Evolutionary conservation across 2,888 invertebrate species (phyloP).

Genomic region (Embidobia sp.): DNA sequence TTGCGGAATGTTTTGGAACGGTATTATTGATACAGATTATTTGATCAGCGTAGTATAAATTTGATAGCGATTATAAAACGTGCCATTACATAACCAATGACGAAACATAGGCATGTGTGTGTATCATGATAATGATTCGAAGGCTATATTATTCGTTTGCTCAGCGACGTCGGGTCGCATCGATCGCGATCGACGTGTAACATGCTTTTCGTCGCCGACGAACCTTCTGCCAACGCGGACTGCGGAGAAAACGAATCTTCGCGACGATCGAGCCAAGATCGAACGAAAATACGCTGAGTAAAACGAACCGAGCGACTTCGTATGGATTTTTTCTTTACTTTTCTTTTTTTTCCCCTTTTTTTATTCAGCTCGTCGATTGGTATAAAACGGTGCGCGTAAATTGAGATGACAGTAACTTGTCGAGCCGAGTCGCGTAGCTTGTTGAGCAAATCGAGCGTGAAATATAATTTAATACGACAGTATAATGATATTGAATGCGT

Average conservation of each 20-base stretch:
- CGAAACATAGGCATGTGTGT: slow-evolving; percentile 43
- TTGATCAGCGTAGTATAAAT: slow-evolving; percentile 57
- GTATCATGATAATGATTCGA: slow-evolving; percentile 49
- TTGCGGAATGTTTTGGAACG: slow-evolving; percentile 28
- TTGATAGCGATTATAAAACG: slow-evolving; percentile 57
- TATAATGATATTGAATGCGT: slow-evolving; percentile 61
- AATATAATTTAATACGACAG: slow-evolving; percentile 64
- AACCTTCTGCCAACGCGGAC: not conserved
- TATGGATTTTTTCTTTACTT: slow-evolving; percentile 14
- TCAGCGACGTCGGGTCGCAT: slow-evolving; percentile 49
- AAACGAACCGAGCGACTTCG: slow-evolving; percentile 4
- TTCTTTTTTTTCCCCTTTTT: slow-evolving; percentile 4
- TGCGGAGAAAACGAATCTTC: not conserved
- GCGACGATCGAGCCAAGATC: slow-evolving; percentile 1
- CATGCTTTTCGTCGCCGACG: slow-evolving; percentile 13
- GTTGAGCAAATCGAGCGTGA: slow-evolving; percentile 62
- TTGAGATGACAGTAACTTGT: slow-evolving; percentile 63
- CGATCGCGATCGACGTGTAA: slow-evolving; percentile 47
- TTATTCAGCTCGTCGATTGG: slow-evolving; percentile 33
- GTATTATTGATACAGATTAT: slow-evolving; percentile 53
- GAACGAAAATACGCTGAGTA: slow-evolving; percentile 9
- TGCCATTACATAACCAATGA: slow-evolving; percentile 50
- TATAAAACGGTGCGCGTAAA: slow-evolving; percentile 50
- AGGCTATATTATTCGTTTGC: slow-evolving; percentile 46
- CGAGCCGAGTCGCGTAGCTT: slow-evolving; percentile 59